Percentiles rank a stretch among this genome's conserved stretches.
phyloP scores from a whole-genome alignment of 2,113 vertebrate genomes.

The Tricholaema leucomelas region DNA sequence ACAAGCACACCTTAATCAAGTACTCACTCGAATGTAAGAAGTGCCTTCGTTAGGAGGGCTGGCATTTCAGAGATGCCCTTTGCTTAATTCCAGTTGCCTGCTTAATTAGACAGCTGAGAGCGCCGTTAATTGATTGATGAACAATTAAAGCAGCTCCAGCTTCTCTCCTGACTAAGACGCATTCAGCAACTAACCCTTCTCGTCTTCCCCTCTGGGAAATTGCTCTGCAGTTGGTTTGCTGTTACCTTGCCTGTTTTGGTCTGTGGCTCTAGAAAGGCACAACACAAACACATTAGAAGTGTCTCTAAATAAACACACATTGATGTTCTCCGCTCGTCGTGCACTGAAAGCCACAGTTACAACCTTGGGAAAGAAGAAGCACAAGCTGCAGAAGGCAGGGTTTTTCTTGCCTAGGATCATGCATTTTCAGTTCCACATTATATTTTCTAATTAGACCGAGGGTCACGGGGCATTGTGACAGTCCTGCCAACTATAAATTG shows the following conservation, averaged over 20 bases:
- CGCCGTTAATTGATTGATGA: constrained; percentile 71
- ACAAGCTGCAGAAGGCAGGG: neutral
- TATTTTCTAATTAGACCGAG: constrained; percentile 33
- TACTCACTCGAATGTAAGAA: constrained; percentile 60
- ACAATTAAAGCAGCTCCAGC: constrained; percentile 68
- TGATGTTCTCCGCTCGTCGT: neutral
- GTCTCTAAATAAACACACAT: constrained; percentile 41
- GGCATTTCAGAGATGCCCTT: constrained; percentile 70
- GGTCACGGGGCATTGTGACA: constrained; percentile 21
- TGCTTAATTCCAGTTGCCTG: constrained; percentile 72
- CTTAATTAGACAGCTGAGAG: constrained; percentile 71
- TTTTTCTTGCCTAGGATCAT: neutral
- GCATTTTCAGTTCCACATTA: neutral
- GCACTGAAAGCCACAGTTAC: neutral
- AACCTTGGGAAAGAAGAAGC: neutral
- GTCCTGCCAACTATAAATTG: constrained; percentile 30
- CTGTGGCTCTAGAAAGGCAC: constrained; percentile 57
- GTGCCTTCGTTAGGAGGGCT: constrained; percentile 25
- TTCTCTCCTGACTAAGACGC: constrained; percentile 58
- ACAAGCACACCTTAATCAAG: constrained; percentile 66
- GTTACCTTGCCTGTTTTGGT: constrained; percentile 59
- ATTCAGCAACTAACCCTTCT: constrained; percentile 45
- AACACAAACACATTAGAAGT: constrained; percentile 39
- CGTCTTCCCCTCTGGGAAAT: constrained; percentile 40
- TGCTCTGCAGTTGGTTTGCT: constrained; percentile 31